Evolutionary conservation across 2,113 vertebrate species (phyloP).

Genomic region (Megatriorchis doriae): DNA sequence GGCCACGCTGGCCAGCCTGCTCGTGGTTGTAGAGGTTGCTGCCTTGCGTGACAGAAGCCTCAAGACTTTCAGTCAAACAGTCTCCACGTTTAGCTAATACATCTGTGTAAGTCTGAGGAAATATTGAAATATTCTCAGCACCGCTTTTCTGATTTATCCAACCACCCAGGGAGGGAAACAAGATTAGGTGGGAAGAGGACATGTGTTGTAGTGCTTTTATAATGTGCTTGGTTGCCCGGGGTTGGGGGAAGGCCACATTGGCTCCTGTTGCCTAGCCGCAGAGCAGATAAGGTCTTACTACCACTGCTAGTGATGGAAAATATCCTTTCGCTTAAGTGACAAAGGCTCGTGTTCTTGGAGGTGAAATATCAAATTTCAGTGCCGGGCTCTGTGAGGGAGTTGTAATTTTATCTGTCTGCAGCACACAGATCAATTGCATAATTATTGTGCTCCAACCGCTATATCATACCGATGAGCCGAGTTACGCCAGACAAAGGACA

Average conservation of each 20-base stretch:
- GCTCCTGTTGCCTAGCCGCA: not conserved
- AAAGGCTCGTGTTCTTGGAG: conserved; percentile 40
- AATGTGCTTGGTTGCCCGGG: not conserved
- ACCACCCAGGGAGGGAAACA: not conserved
- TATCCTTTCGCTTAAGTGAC: not conserved
- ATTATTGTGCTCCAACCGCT: conserved; percentile 15
- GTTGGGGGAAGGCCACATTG: not conserved
- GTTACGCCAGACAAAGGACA: conserved; percentile 23
- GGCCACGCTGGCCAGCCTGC: not conserved
- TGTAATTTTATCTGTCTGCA: conserved; percentile 57
- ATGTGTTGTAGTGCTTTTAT: not conserved
- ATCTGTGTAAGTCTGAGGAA: not conserved
- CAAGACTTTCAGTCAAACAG: not conserved
- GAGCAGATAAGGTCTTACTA: not conserved
- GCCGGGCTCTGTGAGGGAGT: not conserved
- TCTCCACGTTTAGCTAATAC: not conserved
- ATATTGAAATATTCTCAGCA: not conserved
- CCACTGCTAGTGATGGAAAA: not conserved
- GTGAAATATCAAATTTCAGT: conserved; percentile 54
- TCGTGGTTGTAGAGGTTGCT: not conserved
- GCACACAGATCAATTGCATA: conserved; percentile 52
- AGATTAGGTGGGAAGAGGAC: not conserved
- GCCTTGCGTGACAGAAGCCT: not conserved
- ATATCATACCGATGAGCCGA: conserved; percentile 1
- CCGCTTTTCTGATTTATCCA: not conserved